Evolutionary conservation across 2,113 vertebrate genomes (phyloP), one percentile per base, ranked within the genome.

Genomic region (Puma concolor): DNA sequence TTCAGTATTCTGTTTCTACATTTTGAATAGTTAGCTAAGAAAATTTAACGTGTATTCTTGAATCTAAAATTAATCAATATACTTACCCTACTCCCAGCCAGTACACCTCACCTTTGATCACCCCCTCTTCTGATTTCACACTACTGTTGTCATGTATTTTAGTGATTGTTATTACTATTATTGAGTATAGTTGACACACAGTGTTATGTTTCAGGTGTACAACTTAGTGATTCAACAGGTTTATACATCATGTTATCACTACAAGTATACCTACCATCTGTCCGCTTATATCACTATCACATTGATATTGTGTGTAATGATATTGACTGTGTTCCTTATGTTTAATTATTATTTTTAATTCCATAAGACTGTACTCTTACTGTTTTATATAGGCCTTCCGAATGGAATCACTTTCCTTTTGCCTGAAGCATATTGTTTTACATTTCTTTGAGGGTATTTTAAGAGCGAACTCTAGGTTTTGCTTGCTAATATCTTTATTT

Each of bases 1-100:
- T 54, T 96, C 50, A 82, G 4, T 83, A 41, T 63, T 95, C 67
- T 38, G 36, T 74, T 95, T 84, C 63, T 87, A n/a, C 4, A 52
- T 38, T 94, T 96, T 66, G 31, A 69, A 15, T 92, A 74, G 5
- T 81, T 92, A 94, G 54, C 25, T 36, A 91, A 13, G 31, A 89
- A 90, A 63, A 77, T 94, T 94, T 84, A 86, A 80, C n/a, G 52
- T 48, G 71, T 44, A 12, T 95, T 85, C 63, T 82, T 77, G 64
- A 85, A 36, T 79, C 67, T 93, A 79, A 64, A 90, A 83, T 91
- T 64, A 96, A 64, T 88, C 33, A 29, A 7, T 92, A 83, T 48
- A n/a, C 71, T 90, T 81, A 67, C 12, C 19, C 63, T 64, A 4
- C n/a, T 72, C 10, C 52, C 29, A 71, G 48, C 60, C 16, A 31